Base-by-base conservation (phyloP, 2,888 invertebrate genomes). In the Tetropium fuscum region DNA sequence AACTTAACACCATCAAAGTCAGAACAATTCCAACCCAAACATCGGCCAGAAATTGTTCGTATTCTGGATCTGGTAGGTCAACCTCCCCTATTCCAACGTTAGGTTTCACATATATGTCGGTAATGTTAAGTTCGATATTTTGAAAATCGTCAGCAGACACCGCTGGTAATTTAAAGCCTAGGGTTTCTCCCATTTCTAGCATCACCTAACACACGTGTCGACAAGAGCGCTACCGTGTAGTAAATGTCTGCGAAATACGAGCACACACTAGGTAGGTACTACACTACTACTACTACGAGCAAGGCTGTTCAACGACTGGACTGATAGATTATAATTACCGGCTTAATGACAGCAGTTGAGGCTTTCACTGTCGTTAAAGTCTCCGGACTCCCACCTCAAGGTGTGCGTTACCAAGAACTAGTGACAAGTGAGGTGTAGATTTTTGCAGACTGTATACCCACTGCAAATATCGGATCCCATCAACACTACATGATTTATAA, bases 11-110 rank as follows among this genome's bases (percentile, higher is more conserved):
- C 77, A 88, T 84, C 34, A 87, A 78, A 20, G 87, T 86, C 10
- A 88, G 76, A 11, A 87, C 86, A 34, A 87, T 84, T 4, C 87
- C 87, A 44, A 88, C 86, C 87, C 87, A 88, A 51, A 88, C 84
- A 72, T 88, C 88, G 51, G 87, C 86, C 57, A 87, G 80, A 61
- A 87, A 84, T 60, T 85, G 83, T 54, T 86, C 84, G 69, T 86
- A 86, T 63, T 84, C 84, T 3, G 79, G 81, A 66, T 85, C 84
- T n/a, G 63, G 53, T 8, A 59, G 43, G 1, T 51, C 64, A 3
- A 67, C 58, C 49, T 65, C 67, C 1, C 51, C 53, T 13, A 53
- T 58, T 11, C 56, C 68, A 15, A 16, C 48, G 1, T 64, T 55
- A 7, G 62, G 56, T 40, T 61, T 53, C 11, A 68, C 57, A 7